Percentiles rank a stretch among this genome's conserved stretches.
Evolutionary conservation across 2,797 vertebrate species (phyloP).

Genomic region (Loris lydekkerianus): DNA sequence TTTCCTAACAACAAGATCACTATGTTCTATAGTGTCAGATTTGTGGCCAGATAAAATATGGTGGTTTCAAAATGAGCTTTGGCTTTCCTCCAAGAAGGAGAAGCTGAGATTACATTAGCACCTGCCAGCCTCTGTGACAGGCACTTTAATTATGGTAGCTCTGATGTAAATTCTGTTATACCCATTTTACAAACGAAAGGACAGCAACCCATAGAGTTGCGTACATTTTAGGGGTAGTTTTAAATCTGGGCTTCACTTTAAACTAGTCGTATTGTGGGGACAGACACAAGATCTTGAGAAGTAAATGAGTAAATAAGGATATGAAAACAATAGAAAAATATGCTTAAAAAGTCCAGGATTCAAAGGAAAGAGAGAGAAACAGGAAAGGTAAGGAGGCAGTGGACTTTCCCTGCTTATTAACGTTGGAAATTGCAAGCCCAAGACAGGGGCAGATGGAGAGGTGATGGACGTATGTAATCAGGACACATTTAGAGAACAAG

Average conservation of each 20-base stretch:
- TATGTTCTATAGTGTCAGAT: background rate
- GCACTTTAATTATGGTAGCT: background rate
- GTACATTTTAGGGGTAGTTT: background rate
- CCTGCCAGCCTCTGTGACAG: background rate
- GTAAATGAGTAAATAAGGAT: background rate
- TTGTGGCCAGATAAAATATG: conserved; percentile 7
- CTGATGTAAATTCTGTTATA: background rate
- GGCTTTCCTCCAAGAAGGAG: background rate
- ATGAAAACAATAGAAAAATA: background rate
- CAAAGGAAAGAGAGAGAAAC: background rate
- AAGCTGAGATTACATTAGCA: background rate
- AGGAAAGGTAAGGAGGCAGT: background rate
- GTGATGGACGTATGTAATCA: background rate
- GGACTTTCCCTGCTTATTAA: background rate
- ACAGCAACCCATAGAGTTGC: background rate
- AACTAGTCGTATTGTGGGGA: background rate
- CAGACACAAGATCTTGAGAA: conserved; percentile 15
- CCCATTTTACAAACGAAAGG: background rate
- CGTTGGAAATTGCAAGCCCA: background rate
- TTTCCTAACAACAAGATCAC: background rate
- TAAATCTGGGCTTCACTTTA: background rate
- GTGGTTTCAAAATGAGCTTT: conserved; percentile 21
- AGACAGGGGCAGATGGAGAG: background rate
- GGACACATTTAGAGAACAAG: background rate
- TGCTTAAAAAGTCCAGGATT: background rate